phyloP scores from a whole-genome alignment of 2,113 vertebrate genomes.

The Salvator merianae region DNA sequence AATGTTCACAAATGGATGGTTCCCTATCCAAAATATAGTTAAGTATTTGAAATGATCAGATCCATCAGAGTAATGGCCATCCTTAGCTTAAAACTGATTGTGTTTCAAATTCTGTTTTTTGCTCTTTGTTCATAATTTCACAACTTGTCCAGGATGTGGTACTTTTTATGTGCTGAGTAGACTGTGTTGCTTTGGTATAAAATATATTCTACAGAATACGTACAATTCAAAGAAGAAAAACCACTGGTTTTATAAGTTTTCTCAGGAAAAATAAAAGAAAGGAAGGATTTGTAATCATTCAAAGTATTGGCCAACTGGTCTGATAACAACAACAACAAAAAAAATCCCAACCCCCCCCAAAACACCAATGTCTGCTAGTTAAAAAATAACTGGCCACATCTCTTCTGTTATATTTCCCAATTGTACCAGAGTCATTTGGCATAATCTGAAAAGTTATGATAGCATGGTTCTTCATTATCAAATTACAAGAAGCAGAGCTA shows the following conservation, averaged over 20 bases:
- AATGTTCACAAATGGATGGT: too few relatives aligned
- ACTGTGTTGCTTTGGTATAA: background rate
- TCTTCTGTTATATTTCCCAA: constrained; percentile 17
- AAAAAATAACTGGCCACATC: constrained; percentile 45
- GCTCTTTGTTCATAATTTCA: too few relatives aligned
- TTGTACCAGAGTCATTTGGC: background rate
- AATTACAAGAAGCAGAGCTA: background rate
- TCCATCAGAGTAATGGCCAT: too few relatives aligned
- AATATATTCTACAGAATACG: constrained; percentile 17
- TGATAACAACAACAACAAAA: too few relatives aligned
- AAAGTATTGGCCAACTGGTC: background rate
- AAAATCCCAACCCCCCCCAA: too few relatives aligned
- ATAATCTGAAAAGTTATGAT: background rate
- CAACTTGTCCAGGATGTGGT: too few relatives aligned
- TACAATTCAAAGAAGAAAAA: background rate
- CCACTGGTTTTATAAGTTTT: constrained; percentile 14
- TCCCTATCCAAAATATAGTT: too few relatives aligned
- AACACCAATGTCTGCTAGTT: too few relatives aligned
- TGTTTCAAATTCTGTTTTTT: too few relatives aligned
- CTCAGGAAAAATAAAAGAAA: background rate
- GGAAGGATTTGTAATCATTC: background rate
- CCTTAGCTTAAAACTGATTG: too few relatives aligned
- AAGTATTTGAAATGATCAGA: too few relatives aligned
- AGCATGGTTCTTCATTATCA: background rate
- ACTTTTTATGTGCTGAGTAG: too few relatives aligned